A percentile compares a stretch with the other conserved stretches of the same genome.
phyloP scores from a whole-genome alignment of 1,140 invertebrate species.

The Drosophila tsacasi region DNA sequence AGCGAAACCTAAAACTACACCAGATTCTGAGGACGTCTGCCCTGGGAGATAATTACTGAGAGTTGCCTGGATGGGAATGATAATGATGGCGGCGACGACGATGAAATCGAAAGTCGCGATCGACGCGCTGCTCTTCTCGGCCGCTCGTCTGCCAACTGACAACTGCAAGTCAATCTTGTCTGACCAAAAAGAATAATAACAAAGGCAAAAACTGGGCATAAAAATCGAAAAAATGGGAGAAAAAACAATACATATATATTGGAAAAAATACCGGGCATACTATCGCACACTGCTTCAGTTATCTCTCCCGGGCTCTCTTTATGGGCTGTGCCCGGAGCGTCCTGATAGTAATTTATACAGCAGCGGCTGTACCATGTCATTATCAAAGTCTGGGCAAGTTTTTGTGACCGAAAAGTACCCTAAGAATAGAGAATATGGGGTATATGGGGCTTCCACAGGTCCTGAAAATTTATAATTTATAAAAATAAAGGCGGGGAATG shows the following conservation, averaged over 20 bases:
- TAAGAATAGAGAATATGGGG: not conserved
- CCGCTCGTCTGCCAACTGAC: constrained; percentile 46
- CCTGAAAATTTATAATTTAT: too few relatives aligned
- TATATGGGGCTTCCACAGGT: not conserved
- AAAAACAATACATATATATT: constrained; percentile 21
- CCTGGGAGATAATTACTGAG: constrained; percentile 57
- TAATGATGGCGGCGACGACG: constrained; percentile 16
- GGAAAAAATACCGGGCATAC: constrained; percentile 54
- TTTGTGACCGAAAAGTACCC: constrained; percentile 24
- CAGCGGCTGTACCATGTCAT: constrained; percentile 70
- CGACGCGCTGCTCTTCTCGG: constrained; percentile 25
- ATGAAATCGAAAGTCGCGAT: constrained; percentile 73
- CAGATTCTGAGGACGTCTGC: constrained; percentile 33
- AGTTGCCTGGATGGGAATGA: constrained; percentile 52
- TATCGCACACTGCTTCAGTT: constrained; percentile 54
- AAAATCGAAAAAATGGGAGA: constrained; percentile 19
- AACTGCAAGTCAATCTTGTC: constrained; percentile 59
- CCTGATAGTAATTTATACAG: constrained; percentile 80
- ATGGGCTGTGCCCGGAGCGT: constrained; percentile 32
- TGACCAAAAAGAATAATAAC: constrained; percentile 56
- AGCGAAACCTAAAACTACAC: constrained; percentile 19
- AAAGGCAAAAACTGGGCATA: constrained; percentile 28
- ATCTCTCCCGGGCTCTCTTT: constrained; percentile 31
- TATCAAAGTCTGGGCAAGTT: constrained; percentile 61
- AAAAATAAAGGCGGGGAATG: not conserved